Base-by-base conservation (phyloP, 2,113 vertebrate species). In the Bubo bubo region DNA sequence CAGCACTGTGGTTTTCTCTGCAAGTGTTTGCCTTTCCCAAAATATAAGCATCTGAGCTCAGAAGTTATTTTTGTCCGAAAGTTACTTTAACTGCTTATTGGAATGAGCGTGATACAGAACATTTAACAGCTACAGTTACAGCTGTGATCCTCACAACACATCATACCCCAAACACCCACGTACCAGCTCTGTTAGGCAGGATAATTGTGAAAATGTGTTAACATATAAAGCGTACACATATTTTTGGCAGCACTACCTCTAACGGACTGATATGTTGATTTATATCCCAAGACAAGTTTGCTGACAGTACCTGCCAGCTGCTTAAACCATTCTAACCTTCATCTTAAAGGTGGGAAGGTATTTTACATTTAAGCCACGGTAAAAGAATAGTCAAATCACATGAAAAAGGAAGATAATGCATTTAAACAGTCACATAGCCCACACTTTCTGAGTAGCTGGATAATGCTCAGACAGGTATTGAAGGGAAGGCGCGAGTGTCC, bases 381-480 rank as follows among this genome's bases (percentile, higher is more conserved):
- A 49, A 27, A 45, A 14, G 50, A 47, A 52, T 2, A 59, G 43
- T 9, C 32, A 13, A 41, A 56, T 32, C 9, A 9, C 13, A 28
- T 43, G 10, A 11, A 17, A 37, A 85, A 60, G 30, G 23, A 24
- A 68, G 43, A 6, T 10, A 45, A 37, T 5, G 4, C 26, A 23
- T 17, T 34, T 41, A 41, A 66, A 34, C 5, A 20, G 22, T 14
- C 32, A 47, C 39, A 35, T 1, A 35, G 56, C 37, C 10, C 21
- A 5, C 0, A 3, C n/a, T 30, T 16, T 17, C 26, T 32, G 16
- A 10, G 26, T 1, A 11, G 37, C 34, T 15, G 26, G 60, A 12
- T 22, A 9, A 30, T 0, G 24, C 28, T 32, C 23, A n/a, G 58
- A 18, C 50, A 4, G 3, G 52, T 4, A 4, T 1, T n/a, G 45